These are phyloP conservation scores for Zoanthus solanderi DNA, from an alignment of 92 coral and sea anemone genomes.

Conservation along the genomic window DNA sequence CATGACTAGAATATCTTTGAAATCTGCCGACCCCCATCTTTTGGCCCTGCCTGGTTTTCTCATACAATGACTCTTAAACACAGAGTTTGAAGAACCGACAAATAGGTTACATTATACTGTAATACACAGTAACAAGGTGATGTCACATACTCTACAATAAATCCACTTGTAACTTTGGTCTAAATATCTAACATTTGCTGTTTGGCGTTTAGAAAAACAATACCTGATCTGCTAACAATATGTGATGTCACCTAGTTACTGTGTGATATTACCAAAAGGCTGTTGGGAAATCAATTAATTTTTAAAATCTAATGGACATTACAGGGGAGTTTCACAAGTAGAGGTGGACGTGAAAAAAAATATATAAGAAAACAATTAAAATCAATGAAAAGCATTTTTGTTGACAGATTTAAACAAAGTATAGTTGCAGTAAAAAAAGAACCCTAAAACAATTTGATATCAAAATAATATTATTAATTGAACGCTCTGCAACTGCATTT, in stretches of 20 bases:
- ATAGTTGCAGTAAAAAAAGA: constrained; percentile 1
- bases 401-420: constrained; percentile 1
- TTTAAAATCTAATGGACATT: neutral
- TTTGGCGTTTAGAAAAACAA: neutral
- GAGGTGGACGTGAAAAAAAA: neutral
- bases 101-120: constrained; percentile 2
- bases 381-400: neutral
- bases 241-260: neutral
- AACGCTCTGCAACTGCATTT: neutral
- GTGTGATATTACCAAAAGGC: neutral
- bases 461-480: neutral
- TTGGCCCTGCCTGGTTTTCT: too few relatives aligned
- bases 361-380: constrained; percentile 3
- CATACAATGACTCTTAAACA: too few relatives aligned
- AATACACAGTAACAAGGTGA: neutral
- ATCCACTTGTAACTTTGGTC: neutral
- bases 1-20: too few relatives aligned
- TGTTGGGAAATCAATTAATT: constrained; percentile 6
- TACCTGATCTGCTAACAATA: constrained; percentile 7
- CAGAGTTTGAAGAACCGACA: constrained; percentile 7
- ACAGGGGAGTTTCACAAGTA: constrained; percentile 5
- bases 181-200: neutral
- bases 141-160: constrained; percentile 1
- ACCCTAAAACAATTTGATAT: constrained; percentile 11
- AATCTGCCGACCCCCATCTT: too few relatives aligned